A percentile compares a stretch with the other conserved stretches of the same genome.
These are phyloP conservation scores for Dryocosmus kuriphilus DNA, from an alignment of 2,888 invertebrate species.

Conservation along the genomic window DNA sequence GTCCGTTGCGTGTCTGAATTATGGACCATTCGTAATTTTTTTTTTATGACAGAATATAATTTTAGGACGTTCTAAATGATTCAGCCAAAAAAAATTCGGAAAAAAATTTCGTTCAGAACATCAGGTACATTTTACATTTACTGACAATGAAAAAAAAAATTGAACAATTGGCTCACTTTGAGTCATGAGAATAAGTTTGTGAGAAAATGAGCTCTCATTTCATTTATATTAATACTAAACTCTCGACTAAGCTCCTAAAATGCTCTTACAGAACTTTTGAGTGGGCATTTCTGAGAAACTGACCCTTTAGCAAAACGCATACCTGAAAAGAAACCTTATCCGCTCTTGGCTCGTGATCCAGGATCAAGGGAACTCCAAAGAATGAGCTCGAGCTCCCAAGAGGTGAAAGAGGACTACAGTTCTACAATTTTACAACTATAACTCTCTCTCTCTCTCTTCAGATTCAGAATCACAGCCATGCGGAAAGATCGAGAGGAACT, in stretches of 20 bases:
- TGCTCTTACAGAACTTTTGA: not conserved
- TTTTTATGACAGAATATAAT: too few relatives aligned
- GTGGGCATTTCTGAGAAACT: not conserved
- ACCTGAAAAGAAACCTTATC: conserved; percentile 7
- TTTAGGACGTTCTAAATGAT: too few relatives aligned
- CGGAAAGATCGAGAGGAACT: conserved; percentile 35
- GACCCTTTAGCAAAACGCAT: not conserved
- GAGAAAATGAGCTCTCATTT: not conserved
- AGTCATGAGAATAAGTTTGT: too few relatives aligned
- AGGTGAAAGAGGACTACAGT: not conserved
- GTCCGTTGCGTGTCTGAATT: too few relatives aligned
- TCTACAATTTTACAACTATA: conserved; percentile 14
- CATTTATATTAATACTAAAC: too few relatives aligned
- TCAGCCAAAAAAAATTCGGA: too few relatives aligned
- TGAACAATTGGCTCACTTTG: too few relatives aligned
- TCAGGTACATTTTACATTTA: too few relatives aligned
- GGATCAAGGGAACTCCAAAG: not conserved
- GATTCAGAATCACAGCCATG: not conserved
- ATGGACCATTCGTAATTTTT: too few relatives aligned
- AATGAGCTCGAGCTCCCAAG: not conserved
- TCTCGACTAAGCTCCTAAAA: too few relatives aligned
- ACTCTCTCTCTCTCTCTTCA: conserved; percentile 16
- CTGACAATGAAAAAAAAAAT: too few relatives aligned
- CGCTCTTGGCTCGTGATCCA: not conserved
- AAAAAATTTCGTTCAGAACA: too few relatives aligned